Evolutionary conservation across 2,113 vertebrate genomes (phyloP).

Genomic region (Aviceda subcristata): DNA sequence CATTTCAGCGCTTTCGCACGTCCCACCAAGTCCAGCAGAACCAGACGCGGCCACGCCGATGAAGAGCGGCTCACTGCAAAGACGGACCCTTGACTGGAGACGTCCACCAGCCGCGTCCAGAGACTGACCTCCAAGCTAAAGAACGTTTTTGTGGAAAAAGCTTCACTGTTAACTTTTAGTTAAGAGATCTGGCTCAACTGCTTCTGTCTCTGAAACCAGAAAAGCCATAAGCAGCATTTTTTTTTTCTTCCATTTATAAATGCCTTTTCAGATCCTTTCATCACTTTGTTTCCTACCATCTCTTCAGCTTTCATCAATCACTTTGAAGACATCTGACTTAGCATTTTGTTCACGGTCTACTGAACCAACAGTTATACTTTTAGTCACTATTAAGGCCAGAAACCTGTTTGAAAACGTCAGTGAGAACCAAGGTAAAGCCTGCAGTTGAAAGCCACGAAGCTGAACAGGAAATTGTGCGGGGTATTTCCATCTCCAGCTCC

Average conservation of each 20-base stretch:
- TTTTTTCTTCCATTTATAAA: background rate
- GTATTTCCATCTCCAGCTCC: background rate
- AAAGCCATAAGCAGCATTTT: background rate
- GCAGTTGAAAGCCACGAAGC: background rate
- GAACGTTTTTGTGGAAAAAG: background rate
- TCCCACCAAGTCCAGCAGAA: background rate
- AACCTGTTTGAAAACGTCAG: background rate
- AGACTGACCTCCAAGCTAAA: background rate
- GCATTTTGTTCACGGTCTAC: background rate
- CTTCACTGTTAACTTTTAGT: background rate
- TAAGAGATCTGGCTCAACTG: background rate
- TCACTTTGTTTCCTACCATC: background rate
- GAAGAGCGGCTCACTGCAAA: background rate
- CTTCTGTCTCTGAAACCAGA: background rate
- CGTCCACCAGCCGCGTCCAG: background rate
- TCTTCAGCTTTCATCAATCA: background rate
- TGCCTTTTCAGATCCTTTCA: background rate
- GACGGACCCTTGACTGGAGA: background rate
- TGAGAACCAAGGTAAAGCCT: background rate
- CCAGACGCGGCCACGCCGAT: fast-evolving
- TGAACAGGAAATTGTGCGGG: background rate
- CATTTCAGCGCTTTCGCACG: background rate
- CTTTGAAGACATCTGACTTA: background rate
- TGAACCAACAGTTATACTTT: background rate
- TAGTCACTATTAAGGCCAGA: background rate